A percentile compares a stretch with the other conserved stretches of the same genome.
Conservation (phyloP, 2,888 invertebrate genomes). For the Scaptomyza flava region DNA sequence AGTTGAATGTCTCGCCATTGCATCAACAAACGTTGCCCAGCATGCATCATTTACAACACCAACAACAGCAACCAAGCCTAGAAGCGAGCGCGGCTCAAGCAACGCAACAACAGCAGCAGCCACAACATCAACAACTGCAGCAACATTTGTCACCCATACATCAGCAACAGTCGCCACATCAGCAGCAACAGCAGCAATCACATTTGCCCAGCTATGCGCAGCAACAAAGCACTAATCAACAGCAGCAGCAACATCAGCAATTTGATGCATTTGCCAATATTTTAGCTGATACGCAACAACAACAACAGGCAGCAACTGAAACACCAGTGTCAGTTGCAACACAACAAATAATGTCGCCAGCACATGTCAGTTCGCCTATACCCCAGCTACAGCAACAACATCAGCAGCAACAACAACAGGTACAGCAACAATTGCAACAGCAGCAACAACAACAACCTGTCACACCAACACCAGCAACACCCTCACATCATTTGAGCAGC, state of each 20-base stretch:
- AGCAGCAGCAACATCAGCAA: constrained; percentile 71
- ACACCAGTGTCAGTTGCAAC: constrained; percentile 27
- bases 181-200: constrained; percentile 77
- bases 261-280: constrained; percentile 77
- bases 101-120: constrained; percentile 51
- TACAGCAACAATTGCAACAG: constrained; percentile 58
- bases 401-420: constrained; percentile 54
- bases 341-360: constrained; percentile 58
- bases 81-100: constrained; percentile 43
- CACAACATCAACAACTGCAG: constrained; percentile 72
- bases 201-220: constrained; percentile 82
- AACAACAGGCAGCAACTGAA: constrained; percentile 38
- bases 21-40: constrained; percentile 78
- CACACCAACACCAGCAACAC: constrained; percentile 68
- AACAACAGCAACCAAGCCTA: constrained; percentile 35
- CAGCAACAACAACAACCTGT: constrained; percentile 64
- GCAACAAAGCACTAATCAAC: constrained; percentile 67
- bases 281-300: constrained; percentile 50
- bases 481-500: constrained; percentile 78
- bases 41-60: constrained; percentile 69
- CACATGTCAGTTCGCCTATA: constrained; percentile 64
- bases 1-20: constrained; percentile 82
- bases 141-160: constrained; percentile 77
- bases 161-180: constrained; percentile 73
- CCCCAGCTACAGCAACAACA: constrained; percentile 62